These are phyloP conservation scores for Indicator indicator DNA, from an alignment of 2,113 vertebrate species.

Conservation along the genomic window DNA sequence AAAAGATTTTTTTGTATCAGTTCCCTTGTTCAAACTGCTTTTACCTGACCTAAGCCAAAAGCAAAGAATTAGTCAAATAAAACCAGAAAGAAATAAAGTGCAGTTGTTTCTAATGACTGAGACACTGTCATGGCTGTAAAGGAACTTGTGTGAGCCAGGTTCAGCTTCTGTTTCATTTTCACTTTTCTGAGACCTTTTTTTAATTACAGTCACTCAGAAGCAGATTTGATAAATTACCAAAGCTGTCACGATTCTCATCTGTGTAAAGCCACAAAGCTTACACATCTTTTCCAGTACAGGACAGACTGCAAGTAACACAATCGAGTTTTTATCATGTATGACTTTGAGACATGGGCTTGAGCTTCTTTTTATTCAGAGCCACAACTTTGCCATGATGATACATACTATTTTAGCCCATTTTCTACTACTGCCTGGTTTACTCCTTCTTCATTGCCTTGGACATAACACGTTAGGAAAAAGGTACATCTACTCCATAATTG, in stretches of 20 bases:
- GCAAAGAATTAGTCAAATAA: not conserved
- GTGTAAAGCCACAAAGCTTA: not conserved
- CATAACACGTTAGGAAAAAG: not conserved
- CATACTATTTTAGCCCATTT: not conserved
- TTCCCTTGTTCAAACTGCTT: not conserved
- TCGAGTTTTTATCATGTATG: not conserved
- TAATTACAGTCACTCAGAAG: not conserved
- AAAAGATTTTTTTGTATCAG: not conserved
- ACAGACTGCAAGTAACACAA: not conserved
- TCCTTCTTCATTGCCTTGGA: not conserved
- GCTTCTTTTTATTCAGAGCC: not conserved
- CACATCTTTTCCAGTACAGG: rapidly evolving
- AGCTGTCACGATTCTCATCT: too few species aligned
- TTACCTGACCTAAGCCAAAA: not conserved
- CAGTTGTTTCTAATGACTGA: not conserved
- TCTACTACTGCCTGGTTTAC: not conserved
- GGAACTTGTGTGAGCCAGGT: not conserved
- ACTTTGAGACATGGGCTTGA: not conserved
- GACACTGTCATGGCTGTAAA: not conserved
- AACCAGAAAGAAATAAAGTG: not conserved
- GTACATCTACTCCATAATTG: not conserved
- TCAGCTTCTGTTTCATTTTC: not conserved
- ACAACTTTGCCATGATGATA: not conserved
- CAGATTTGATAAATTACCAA: not conserved
- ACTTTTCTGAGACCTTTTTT: not conserved